Percentiles rank a stretch among this genome's conserved stretches.
Conservation (phyloP, 2,797 vertebrate genomes). For the Acrossocheilus wenchowensis region DNA sequence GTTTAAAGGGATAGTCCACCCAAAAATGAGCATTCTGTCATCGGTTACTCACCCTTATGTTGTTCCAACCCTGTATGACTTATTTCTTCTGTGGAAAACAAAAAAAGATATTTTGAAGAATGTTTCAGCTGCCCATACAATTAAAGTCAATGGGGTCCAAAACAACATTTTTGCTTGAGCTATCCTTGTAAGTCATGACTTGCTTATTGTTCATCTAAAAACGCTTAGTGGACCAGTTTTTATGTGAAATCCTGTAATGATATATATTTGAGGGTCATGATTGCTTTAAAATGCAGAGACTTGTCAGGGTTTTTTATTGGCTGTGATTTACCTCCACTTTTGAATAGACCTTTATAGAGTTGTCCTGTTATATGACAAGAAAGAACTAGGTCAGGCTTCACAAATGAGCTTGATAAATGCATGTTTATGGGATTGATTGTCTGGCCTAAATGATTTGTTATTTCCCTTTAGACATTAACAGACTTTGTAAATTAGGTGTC, state of each 20-base stretch:
- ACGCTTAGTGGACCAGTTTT: background rate
- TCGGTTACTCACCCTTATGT: too few species aligned
- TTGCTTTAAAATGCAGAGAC: conserved; percentile 15
- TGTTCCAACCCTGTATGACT: background rate
- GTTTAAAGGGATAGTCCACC: background rate
- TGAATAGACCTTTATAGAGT: conserved; percentile 31
- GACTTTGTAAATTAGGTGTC: conserved; percentile 46
- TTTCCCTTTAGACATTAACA: conserved; percentile 47
- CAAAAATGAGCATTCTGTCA: background rate
- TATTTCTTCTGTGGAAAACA: background rate
- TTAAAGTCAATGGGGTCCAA: background rate
- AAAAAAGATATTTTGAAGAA: conserved; percentile 9
- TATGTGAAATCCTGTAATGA: conserved; percentile 9
- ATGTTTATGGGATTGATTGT: conserved; percentile 27
- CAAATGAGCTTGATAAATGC: conserved; percentile 42
- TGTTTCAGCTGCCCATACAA: background rate
- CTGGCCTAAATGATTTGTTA: conserved; percentile 42
- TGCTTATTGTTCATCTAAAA: background rate
- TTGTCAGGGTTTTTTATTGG: background rate
- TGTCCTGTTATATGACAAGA: conserved; percentile 19
- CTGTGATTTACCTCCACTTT: conserved; percentile 19
- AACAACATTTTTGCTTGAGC: background rate
- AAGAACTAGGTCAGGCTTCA: conserved; percentile 40
- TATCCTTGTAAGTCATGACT: background rate
- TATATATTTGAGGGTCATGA: background rate